phyloP scores from a whole-genome alignment of 2,888 invertebrate species.

The Anagyrus pseudococci region DNA sequence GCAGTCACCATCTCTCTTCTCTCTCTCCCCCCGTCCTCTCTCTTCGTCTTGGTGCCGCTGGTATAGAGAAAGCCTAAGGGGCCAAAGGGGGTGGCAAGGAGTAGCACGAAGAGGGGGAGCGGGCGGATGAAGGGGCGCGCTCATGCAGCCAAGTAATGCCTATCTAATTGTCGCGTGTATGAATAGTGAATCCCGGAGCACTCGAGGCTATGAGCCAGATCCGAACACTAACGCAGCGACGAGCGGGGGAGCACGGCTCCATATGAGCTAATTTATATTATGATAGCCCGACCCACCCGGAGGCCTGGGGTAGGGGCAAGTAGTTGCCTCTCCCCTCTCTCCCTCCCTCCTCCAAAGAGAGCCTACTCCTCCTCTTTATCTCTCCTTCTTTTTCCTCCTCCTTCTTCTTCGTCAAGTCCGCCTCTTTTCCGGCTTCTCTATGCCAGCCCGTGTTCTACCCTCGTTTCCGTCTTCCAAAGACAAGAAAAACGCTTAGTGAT shows the following conservation, averaged over 20 bases:
- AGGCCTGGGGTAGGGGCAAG: slow-evolving; percentile 10
- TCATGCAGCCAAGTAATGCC: slow-evolving; percentile 55
- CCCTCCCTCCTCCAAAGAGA: slow-evolving; percentile 13
- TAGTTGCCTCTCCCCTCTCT: slow-evolving; percentile 49
- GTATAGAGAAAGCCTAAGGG: too few relatives aligned
- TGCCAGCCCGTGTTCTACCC: slow-evolving; percentile 18
- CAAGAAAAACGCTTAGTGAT: slow-evolving; percentile 36
- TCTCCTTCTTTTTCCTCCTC: slow-evolving; percentile 22
- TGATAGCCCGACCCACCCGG: slow-evolving; percentile 57
- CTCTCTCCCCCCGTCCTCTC: slow-evolving; percentile 30
- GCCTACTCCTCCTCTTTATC: slow-evolving; percentile 29
- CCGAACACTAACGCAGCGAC: slow-evolving; percentile 48
- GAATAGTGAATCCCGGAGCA: slow-evolving; percentile 62
- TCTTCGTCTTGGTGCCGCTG: slow-evolving; percentile 44
- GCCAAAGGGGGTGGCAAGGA: too few relatives aligned
- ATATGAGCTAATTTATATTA: slow-evolving; percentile 63
- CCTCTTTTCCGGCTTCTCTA: slow-evolving; percentile 30
- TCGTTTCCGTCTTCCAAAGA: slow-evolving; percentile 5
- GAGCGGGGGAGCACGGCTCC: slow-evolving; percentile 49
- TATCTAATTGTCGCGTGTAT: slow-evolving; percentile 63
- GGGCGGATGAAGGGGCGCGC: too few relatives aligned
- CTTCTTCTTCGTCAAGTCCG: slow-evolving; percentile 23
- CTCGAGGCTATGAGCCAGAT: slow-evolving; percentile 60
- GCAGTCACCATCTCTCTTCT: slow-evolving; percentile 39
- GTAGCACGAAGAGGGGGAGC: too few relatives aligned